phyloP scores from a whole-genome alignment of 1,140 invertebrate genomes.

The Drosophila burlai region DNA sequence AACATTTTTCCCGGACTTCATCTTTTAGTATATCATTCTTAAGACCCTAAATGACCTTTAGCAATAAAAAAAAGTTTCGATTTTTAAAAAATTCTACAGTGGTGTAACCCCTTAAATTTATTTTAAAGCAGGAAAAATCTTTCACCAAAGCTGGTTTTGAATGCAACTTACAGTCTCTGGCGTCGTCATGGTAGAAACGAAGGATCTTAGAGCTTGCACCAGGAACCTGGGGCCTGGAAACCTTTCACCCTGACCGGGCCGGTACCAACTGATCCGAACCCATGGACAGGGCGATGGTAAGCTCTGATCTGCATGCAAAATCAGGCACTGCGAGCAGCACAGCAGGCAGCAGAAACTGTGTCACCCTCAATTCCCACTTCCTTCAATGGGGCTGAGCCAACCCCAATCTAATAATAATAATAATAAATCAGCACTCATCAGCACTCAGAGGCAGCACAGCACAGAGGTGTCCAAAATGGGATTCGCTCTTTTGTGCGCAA shows the following conservation, averaged over 20 bases:
- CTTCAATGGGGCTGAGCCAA: conserved; percentile 43
- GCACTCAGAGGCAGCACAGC: conserved; percentile 3
- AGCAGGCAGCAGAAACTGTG: conserved; percentile 36
- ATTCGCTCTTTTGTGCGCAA: conserved; percentile 62
- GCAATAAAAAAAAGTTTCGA: too few relatives aligned
- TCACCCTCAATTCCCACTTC: conserved; percentile 75
- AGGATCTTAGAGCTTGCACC: conserved; percentile 24
- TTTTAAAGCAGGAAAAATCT: background rate
- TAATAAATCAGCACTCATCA: conserved; percentile 68
- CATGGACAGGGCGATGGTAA: conserved; percentile 22
- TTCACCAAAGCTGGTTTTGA: background rate
- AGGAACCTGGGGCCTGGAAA: conserved; percentile 13
- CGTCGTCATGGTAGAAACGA: conserved; percentile 3
- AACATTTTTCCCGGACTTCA: too few relatives aligned
- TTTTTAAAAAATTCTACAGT: too few relatives aligned
- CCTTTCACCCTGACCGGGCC: conserved; percentile 49
- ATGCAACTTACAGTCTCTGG: conserved; percentile 36
- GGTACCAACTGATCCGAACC: conserved; percentile 35
- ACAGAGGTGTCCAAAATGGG: conserved; percentile 48
- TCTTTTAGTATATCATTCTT: too few relatives aligned
- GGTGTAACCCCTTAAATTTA: too few relatives aligned
- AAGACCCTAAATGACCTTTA: too few relatives aligned
- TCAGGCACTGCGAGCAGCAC: background rate
- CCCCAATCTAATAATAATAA: conserved; percentile 56
- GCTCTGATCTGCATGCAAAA: conserved; percentile 9